Percentiles rank a stretch among this genome's conserved stretches.
These are phyloP conservation scores for Microctonus brassicae DNA, from an alignment of 2,888 invertebrate species.

Conservation along the genomic window DNA sequence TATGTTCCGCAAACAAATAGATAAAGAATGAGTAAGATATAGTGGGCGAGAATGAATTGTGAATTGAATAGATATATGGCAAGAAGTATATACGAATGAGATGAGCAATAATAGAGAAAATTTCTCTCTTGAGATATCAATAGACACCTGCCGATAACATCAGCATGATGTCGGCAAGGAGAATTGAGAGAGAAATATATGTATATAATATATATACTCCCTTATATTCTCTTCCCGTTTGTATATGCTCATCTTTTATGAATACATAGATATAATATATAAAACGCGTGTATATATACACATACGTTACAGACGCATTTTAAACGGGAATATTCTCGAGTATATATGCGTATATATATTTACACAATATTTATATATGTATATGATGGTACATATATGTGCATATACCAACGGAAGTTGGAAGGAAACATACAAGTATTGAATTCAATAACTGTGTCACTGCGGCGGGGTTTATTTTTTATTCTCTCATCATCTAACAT, in stretches of 20 bases:
- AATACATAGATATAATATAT: too few relatives aligned
- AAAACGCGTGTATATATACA: too few relatives aligned
- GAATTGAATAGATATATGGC: not conserved
- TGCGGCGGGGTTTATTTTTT: not conserved
- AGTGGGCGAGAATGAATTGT: too few relatives aligned
- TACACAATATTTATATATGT: not conserved
- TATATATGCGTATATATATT: not conserved
- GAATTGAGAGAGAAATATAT: not conserved
- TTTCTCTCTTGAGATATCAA: slow-evolving; percentile 32
- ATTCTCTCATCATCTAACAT: not conserved
- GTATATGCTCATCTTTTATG: too few relatives aligned
- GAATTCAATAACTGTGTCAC: slow-evolving; percentile 22
- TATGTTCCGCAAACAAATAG: slow-evolving; percentile 6
- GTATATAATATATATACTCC: too few relatives aligned
- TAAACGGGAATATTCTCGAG: too few relatives aligned
- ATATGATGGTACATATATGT: not conserved
- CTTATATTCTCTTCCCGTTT: too few relatives aligned
- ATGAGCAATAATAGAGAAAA: not conserved
- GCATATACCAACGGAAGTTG: not conserved
- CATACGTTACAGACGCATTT: too few relatives aligned
- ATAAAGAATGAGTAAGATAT: not conserved
- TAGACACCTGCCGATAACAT: slow-evolving; percentile 39
- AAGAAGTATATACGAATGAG: not conserved
- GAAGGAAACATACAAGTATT: slow-evolving; percentile 21
- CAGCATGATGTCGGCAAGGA: slow-evolving; percentile 8